Conservation (phyloP, 2,888 invertebrate species). For the Euproctis similis region DNA sequence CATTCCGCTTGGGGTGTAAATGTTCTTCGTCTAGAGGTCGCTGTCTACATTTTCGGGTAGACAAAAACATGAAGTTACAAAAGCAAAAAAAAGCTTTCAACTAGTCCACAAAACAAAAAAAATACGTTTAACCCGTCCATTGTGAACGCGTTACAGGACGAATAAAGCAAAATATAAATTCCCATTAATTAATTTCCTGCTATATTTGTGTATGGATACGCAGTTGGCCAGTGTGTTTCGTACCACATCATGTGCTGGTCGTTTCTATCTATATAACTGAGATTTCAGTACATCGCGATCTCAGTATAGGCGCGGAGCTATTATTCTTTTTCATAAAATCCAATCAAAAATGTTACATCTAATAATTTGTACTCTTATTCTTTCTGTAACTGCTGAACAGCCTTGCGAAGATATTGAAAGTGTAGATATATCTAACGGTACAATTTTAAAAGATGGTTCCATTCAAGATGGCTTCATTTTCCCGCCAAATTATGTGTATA, state of each 20-base stretch:
- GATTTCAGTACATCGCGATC: conserved; percentile 15
- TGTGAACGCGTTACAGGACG: conserved; percentile 15
- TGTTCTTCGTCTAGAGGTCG: too few relatives aligned
- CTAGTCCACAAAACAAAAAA: too few relatives aligned
- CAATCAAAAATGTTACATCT: conserved; percentile 11
- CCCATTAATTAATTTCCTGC: conserved; percentile 16
- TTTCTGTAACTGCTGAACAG: conserved; percentile 21
- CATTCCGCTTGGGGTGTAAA: too few relatives aligned
- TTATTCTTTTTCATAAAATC: conserved; percentile 11
- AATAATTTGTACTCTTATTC: conserved; percentile 20
- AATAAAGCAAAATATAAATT: conserved; percentile 15
- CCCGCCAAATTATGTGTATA: conserved; percentile 35
- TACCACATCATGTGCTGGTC: conserved; percentile 23
- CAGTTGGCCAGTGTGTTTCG: conserved; percentile 17
- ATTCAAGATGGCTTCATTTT: conserved; percentile 34
- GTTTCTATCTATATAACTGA: conserved; percentile 11
- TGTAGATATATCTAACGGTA: conserved; percentile 38
- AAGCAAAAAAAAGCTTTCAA: too few relatives aligned
- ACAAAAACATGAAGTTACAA: too few relatives aligned
- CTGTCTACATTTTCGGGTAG: too few relatives aligned
- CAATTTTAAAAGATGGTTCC: conserved; percentile 22
- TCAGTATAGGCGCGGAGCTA: conserved; percentile 4
- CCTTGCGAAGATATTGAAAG: conserved; percentile 33
- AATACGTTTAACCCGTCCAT: conserved; percentile 44
- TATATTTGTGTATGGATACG: conserved; percentile 14